Percentiles rank a stretch among this genome's conserved stretches.
phyloP scores from a whole-genome alignment of 2,797 vertebrate genomes.

The Pachyuromys duprasi region DNA sequence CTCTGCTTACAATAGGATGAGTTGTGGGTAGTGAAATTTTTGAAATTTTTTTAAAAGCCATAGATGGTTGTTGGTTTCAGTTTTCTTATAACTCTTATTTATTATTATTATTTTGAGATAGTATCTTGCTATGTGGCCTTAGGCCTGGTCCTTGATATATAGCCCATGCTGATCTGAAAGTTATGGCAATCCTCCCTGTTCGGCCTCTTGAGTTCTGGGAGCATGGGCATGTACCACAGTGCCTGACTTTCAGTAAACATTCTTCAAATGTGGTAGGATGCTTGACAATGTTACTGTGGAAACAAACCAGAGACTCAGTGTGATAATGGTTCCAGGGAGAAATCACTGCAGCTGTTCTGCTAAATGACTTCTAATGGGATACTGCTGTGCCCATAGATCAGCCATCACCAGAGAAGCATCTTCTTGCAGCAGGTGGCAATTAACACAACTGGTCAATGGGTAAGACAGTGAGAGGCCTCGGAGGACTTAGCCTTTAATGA shows the following conservation, averaged over 20 bases:
- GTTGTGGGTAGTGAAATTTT: background rate
- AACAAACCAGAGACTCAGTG: background rate
- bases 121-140: background rate
- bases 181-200: background rate
- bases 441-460: too few relatives aligned
- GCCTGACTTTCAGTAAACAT: background rate
- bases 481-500: background rate
- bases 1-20: background rate
- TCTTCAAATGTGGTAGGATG: background rate
- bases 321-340: background rate
- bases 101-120: background rate
- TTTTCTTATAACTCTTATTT: background rate
- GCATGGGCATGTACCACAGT: background rate
- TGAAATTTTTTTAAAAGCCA: background rate
- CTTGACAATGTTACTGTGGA: background rate
- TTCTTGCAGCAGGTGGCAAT: background rate
- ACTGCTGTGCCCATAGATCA: background rate
- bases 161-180: background rate
- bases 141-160: background rate
- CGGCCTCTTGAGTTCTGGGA: background rate
- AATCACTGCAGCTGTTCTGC: background rate
- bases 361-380: background rate
- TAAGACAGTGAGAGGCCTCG: background rate
- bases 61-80: background rate
- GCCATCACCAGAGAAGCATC: too few relatives aligned